Percentiles rank a stretch among this genome's conserved stretches.
Conservation (phyloP, 2,888 invertebrate genomes). For the Ophion obscuratus region DNA sequence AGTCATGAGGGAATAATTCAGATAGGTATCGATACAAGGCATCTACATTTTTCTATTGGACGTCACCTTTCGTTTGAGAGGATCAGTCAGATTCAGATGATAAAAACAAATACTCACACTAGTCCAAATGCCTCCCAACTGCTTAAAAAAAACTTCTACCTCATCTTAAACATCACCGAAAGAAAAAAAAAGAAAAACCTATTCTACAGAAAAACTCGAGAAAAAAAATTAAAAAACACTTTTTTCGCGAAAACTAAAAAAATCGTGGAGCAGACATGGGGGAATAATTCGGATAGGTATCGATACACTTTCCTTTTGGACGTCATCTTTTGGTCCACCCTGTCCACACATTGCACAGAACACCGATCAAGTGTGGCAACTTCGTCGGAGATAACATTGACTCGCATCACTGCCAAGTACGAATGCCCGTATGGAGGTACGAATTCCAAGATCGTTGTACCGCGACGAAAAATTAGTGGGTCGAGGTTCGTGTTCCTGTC, state of each 20-base stretch:
- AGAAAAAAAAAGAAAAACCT: too few species aligned
- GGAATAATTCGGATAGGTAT: neutral
- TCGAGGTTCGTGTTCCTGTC: conserved; percentile 10
- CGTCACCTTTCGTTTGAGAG: neutral
- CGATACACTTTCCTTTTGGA: neutral
- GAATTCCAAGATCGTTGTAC: conserved; percentile 21
- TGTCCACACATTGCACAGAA: neutral
- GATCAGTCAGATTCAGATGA: too few species aligned
- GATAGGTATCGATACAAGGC: neutral
- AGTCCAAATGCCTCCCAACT: too few species aligned
- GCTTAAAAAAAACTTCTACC: too few species aligned
- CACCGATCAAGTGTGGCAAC: conserved; percentile 12
- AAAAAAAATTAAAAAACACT: too few species aligned
- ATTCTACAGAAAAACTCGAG: too few species aligned
- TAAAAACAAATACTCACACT: too few species aligned
- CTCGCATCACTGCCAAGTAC: conserved; percentile 41
- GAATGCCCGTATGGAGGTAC: conserved; percentile 8
- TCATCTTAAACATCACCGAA: too few species aligned
- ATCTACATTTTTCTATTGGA: neutral
- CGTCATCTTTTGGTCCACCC: neutral
- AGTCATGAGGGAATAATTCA: too few species aligned
- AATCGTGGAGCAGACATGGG: too few species aligned
- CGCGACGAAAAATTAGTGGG: conserved; percentile 7
- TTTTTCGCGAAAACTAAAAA: too few species aligned
- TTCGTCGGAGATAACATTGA: conserved; percentile 18